Conservation (phyloP, 1,140 invertebrate genomes). For the Micrasema longulum region DNA sequence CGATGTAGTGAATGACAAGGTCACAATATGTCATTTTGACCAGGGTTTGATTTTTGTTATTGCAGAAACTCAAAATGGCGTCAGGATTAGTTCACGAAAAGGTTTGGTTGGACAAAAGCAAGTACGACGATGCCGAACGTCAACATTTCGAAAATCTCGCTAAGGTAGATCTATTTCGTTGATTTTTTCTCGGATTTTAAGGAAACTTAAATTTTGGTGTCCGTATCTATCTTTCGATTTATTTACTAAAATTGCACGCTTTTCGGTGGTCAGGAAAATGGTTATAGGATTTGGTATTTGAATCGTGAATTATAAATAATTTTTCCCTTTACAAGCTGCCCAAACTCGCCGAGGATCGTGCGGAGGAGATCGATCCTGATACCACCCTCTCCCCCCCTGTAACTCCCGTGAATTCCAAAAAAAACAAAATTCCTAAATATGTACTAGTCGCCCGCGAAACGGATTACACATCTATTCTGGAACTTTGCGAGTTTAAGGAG, state of each 20-base stretch:
- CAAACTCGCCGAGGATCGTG: conserved; percentile 32
- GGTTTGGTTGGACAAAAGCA: conserved; percentile 45
- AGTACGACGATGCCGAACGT: conserved; percentile 71
- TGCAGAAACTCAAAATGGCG: conserved; percentile 43
- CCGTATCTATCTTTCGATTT: neutral
- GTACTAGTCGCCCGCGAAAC: neutral
- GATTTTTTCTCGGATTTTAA: neutral
- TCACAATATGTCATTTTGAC: conserved; percentile 17
- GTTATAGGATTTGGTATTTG: conserved; percentile 30
- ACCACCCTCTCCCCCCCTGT: conserved; percentile 18
- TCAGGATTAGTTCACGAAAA: conserved; percentile 42
- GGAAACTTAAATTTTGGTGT: conserved; percentile 8
- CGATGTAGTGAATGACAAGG: conserved; percentile 27
- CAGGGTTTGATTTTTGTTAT: conserved; percentile 20
- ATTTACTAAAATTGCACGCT: conserved; percentile 37
- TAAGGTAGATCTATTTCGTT: conserved; percentile 62
- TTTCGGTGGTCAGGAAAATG: conserved; percentile 20
- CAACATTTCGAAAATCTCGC: conserved; percentile 70
- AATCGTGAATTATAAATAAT: conserved; percentile 29
- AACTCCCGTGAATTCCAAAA: conserved; percentile 27
- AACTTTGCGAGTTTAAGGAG: conserved; percentile 39
- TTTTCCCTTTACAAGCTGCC: conserved; percentile 51
- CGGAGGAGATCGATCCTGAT: conserved; percentile 16
- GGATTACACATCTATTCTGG: conserved; percentile 14
- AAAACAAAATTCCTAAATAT: conserved; percentile 36